These are phyloP conservation scores for Chloebia gouldiae DNA, from an alignment of 2,113 vertebrate species.

Conservation along the genomic window DNA sequence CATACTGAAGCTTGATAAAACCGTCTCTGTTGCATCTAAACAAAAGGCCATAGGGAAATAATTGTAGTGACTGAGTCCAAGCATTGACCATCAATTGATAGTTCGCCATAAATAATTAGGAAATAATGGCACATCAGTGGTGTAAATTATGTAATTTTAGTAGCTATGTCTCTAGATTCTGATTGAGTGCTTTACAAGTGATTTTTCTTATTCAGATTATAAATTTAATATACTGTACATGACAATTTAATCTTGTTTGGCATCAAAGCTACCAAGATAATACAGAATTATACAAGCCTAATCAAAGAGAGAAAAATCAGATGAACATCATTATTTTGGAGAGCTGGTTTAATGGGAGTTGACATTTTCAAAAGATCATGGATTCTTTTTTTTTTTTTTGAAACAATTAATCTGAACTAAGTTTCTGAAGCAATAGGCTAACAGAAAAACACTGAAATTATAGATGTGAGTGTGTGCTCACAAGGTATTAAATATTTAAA, in stretches of 20 bases:
- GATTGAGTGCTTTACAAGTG: slow-evolving; percentile 58
- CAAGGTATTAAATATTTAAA: slow-evolving; percentile 65
- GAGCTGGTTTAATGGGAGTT: slow-evolving; percentile 50
- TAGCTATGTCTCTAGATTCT: slow-evolving; percentile 52
- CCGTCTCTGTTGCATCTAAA: slow-evolving; percentile 23
- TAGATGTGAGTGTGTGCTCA: slow-evolving; percentile 28
- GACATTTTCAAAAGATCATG: slow-evolving; percentile 59
- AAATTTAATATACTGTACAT: slow-evolving; percentile 71
- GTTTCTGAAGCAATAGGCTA: slow-evolving; percentile 30
- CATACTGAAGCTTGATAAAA: neutral
- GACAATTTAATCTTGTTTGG: slow-evolving; percentile 77
- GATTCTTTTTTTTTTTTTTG: slow-evolving; percentile 19
- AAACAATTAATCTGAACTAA: slow-evolving; percentile 32
- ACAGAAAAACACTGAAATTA: slow-evolving; percentile 40
- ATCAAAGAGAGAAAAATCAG: slow-evolving; percentile 70
- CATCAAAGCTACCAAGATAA: slow-evolving; percentile 73
- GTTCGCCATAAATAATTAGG: slow-evolving; percentile 74
- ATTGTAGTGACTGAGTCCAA: slow-evolving; percentile 69
- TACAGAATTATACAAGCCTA: slow-evolving; percentile 74
- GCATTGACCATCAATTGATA: slow-evolving; percentile 74
- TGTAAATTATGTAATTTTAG: slow-evolving; percentile 68
- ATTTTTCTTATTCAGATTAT: slow-evolving; percentile 69
- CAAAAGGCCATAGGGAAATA: slow-evolving; percentile 55
- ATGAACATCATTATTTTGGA: slow-evolving; percentile 65
- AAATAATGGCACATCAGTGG: slow-evolving; percentile 31